Base-by-base conservation (phyloP, 2,797 vertebrate species). In the Borostomias antarcticus region DNA sequence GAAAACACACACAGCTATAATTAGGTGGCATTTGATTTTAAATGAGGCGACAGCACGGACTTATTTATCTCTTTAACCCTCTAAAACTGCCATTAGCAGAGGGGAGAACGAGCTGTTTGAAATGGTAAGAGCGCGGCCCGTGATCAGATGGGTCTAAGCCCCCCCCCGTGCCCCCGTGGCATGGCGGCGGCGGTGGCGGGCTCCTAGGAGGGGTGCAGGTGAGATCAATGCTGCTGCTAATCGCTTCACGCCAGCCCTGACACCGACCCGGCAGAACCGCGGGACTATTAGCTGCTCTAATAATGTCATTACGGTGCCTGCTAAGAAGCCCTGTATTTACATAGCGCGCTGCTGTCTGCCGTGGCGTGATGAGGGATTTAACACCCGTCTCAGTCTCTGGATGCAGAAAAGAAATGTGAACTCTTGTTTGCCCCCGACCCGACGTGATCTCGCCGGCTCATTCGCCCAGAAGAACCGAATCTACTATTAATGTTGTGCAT, bases 11-110 rank as follows among this genome's bases (percentile, higher is more conserved):
- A 89, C 87, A 86, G 89, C 84, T 82, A 76, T 92, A 93, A 92
- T 93, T 92, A 92, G 89, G 85, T 91, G 89, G 82, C 88, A 90
- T 92, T 92, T 93, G 88, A 92, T 92, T 91, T 91, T 86, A 92
- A 93, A 93, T 89, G 85, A 91, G 87, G 80, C 83, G 85, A 91
- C 84, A 84, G 86, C 62, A 26, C 87, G 85, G 86, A 88, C 88
- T 90, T 92, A 88, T 91, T 90, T 91, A 90, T 92, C 90, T 89
- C 78, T 81, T 82, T 88, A 89, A 89, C 85, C 85, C 83, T 78
- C 73, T 75, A 85, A 89, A 90, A 90, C 78, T 81, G 74, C 80
- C 86, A 91, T 90, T 90, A 88, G 77, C 85, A 77, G 79, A 17
- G 78, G 79, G 51, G 80, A 82, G 90, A 88, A 90, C 87, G 78